Percentiles rank a stretch among this genome's conserved stretches.
phyloP scores from a whole-genome alignment of 2,113 vertebrate species.

The Saccopteryx bilineata region DNA sequence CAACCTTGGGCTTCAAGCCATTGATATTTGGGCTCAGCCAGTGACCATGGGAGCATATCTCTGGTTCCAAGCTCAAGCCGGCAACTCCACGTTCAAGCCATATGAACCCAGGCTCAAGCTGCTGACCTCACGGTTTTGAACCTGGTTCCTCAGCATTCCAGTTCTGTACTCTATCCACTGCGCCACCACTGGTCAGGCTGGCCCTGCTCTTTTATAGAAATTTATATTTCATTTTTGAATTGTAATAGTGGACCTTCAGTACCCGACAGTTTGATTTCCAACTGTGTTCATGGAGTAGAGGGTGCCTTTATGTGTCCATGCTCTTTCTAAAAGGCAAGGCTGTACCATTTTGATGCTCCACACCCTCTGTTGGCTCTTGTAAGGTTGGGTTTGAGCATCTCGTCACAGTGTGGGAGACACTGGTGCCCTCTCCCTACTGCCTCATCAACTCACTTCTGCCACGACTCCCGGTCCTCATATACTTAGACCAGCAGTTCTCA shows the following conservation, averaged over 20 bases:
- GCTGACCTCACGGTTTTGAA: too few relatives aligned
- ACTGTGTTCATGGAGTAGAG: not conserved
- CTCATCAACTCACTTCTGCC: not conserved
- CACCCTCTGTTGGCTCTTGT: not conserved
- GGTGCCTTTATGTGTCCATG: not conserved
- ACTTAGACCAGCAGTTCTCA: not conserved
- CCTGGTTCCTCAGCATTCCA: too few relatives aligned
- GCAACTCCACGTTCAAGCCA: too few relatives aligned
- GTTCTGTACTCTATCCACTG: too few relatives aligned
- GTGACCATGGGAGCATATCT: too few relatives aligned
- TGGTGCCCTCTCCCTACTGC: not conserved
- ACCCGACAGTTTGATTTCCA: slow-evolving; percentile 71
- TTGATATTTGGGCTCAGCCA: too few relatives aligned
- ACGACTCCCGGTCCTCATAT: accelerated
- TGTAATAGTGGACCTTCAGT: not conserved
- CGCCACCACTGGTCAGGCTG: not conserved
- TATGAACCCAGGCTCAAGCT: too few relatives aligned
- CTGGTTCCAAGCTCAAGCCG: too few relatives aligned
- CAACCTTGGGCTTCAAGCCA: too few relatives aligned
- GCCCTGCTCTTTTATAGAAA: slow-evolving; percentile 40
- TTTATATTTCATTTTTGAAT: slow-evolving; percentile 38
- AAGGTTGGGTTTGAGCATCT: not conserved
- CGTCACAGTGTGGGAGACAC: not conserved
- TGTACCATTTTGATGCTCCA: not conserved
- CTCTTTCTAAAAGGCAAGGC: not conserved